Evolutionary conservation across 2,888 invertebrate species (phyloP), one percentile per base, ranked within the genome.

Genomic region (Drosophila nr. fundita): DNA sequence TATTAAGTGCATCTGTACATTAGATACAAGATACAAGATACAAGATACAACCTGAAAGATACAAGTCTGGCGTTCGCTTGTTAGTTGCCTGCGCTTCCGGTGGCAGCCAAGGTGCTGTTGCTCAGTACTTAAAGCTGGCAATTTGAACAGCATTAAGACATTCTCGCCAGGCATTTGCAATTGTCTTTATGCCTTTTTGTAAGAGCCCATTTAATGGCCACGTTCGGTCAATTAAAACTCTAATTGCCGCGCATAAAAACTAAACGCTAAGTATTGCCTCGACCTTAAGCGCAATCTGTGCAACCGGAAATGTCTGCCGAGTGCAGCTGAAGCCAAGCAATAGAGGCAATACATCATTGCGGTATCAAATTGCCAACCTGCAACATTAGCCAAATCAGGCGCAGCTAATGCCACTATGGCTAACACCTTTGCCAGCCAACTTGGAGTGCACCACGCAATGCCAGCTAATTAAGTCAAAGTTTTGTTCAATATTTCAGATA

Each of bases 181-280:
- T 79, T 82, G 85, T 82, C 87, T 87, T 84, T 72, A 84, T 82
- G 68, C 66, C 68, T 45, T 76, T 81, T 81, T 68, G 65, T 48
- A 63, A 61, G 21, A 38, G 53, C 72, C 59, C 68, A 36, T 68
- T 78, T 66, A 82, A 79, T 79, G 65, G 73, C 50, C 83, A 87
- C 85, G 83, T 87, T 85, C 50, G 36, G 55, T 67, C 88, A 84
- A 88, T 88, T 84, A 88, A 74, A 82, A 78, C 62, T 78, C 64
- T 78, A 85, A 85, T 87, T 82, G 80, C 58, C 55, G 8, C 29
- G 45, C 68, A 78, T 87, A 62, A 84, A 83, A 81, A 72, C 32
- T 40, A 70, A 69, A 57, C 60, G 63, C 53, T 48, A 57, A 54
- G 40, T 53, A 52, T 49, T 42, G 34, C 21, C 49, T 42, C 63